Evolutionary conservation across 1,140 invertebrate genomes (phyloP).

Genomic region (Pseudoatta argentina): DNA sequence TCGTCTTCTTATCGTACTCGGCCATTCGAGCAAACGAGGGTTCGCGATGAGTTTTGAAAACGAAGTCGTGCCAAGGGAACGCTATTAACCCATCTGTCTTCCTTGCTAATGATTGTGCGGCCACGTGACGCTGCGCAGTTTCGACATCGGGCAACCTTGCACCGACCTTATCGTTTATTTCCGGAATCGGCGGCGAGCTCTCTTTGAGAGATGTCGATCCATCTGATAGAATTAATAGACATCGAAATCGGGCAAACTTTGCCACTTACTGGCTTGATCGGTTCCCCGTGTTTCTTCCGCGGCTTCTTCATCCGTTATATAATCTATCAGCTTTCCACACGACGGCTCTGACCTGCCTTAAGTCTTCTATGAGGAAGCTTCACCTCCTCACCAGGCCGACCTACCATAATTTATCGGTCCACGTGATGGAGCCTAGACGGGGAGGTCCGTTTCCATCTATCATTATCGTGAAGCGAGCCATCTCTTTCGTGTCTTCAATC

Average conservation of each 20-base stretch:
- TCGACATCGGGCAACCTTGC: slow-evolving; percentile 51
- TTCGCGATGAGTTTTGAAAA: slow-evolving; percentile 68
- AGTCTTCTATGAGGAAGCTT: slow-evolving; percentile 63
- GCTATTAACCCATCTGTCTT: slow-evolving; percentile 81
- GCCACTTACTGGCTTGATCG: slow-evolving; percentile 57
- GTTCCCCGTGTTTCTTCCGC: slow-evolving; percentile 56
- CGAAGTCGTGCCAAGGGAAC: slow-evolving; percentile 68
- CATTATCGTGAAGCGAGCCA: slow-evolving; percentile 72
- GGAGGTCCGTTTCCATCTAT: slow-evolving; percentile 71
- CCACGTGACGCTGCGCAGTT: slow-evolving; percentile 74
- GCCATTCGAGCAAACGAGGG: slow-evolving; percentile 59
- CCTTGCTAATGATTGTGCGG: slow-evolving; percentile 77
- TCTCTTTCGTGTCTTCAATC: slow-evolving; percentile 59
- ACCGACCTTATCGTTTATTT: slow-evolving; percentile 55
- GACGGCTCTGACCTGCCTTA: slow-evolving; percentile 61
- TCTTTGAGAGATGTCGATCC: slow-evolving; percentile 43
- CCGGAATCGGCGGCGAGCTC: slow-evolving; percentile 16
- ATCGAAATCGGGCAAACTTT: slow-evolving; percentile 60
- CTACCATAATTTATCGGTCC: slow-evolving; percentile 73
- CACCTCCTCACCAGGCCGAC: slow-evolving; percentile 49
- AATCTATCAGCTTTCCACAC: slow-evolving; percentile 61
- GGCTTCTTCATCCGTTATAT: slow-evolving; percentile 59
- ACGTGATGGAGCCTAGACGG: slow-evolving; percentile 62
- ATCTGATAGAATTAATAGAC: slow-evolving; percentile 63
- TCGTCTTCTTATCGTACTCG: slow-evolving; percentile 51